phyloP scores from a whole-genome alignment of 2,797 vertebrate genomes.

The Mormyrus hasselquistii region DNA sequence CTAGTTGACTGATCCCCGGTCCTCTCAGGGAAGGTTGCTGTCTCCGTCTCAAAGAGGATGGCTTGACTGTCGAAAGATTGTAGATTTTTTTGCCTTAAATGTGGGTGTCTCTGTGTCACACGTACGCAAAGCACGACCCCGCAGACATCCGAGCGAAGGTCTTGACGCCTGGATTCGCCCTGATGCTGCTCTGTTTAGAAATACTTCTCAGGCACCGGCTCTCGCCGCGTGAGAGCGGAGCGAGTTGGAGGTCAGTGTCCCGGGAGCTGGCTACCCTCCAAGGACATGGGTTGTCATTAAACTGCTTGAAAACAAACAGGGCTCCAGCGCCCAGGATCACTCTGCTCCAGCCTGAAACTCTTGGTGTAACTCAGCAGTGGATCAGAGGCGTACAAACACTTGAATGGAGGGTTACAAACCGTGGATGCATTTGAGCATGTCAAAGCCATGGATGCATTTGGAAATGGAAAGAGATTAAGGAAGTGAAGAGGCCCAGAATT shows the following conservation, averaged over 20 bases:
- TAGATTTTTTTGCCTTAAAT: neutral
- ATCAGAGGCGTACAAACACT: neutral
- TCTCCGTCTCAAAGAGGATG: neutral
- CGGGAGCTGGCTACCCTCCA: neutral
- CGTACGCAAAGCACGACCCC: slow-evolving; percentile 1
- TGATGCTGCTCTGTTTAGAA: neutral
- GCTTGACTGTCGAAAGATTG: neutral
- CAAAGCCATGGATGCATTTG: neutral
- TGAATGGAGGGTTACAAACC: neutral
- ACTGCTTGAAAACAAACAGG: slow-evolving; percentile 5
- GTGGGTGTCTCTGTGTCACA: neutral
- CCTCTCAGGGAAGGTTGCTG: neutral
- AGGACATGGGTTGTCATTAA: neutral
- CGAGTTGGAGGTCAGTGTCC: neutral
- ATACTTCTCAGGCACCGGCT: neutral
- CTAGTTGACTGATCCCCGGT: neutral
- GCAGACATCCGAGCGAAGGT: neutral
- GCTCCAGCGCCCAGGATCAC: neutral
- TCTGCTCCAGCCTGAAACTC: neutral
- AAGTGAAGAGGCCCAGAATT: neutral
- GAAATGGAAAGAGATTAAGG: neutral
- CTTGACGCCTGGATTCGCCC: neutral
- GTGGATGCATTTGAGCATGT: neutral
- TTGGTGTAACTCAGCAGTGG: neutral
- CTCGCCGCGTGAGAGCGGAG: neutral